Conservation (phyloP, 2,113 vertebrate species). For the Desmodus rotundus region DNA sequence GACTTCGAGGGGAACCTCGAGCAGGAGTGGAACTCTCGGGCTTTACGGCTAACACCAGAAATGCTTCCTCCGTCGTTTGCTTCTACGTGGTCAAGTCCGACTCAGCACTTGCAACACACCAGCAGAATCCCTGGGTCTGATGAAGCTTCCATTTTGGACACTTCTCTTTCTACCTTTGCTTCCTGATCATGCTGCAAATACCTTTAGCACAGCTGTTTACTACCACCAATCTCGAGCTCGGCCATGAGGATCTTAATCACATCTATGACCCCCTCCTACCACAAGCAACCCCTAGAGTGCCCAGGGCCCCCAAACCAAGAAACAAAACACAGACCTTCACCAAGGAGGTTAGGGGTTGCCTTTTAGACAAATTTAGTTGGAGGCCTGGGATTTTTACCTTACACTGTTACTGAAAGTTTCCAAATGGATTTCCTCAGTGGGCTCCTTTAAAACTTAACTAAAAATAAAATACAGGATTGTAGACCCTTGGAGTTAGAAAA, state of each 20-base stretch:
- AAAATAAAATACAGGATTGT: conserved; percentile 13
- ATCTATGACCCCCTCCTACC: neutral
- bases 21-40: neutral
- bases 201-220: neutral
- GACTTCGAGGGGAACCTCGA: neutral
- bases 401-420: conserved; percentile 7
- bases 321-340: conserved; percentile 17
- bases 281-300: neutral
- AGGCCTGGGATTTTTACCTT: conserved; percentile 33
- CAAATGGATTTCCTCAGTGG: conserved; percentile 16
- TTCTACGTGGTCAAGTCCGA: neutral
- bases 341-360: neutral
- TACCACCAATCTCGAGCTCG: neutral
- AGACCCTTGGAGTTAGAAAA: conserved; percentile 19
- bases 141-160: neutral
- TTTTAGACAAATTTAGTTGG: conserved; percentile 30
- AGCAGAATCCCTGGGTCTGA: neutral
- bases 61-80: neutral
- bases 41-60: neutral
- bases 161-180: neutral
- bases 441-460: conserved; percentile 29
- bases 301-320: neutral
- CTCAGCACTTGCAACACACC: neutral
- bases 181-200: neutral
- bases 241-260: neutral